These are phyloP conservation scores for Phyllostomus discolor DNA, from an alignment of 2,113 vertebrate species.

Conservation along the genomic window DNA sequence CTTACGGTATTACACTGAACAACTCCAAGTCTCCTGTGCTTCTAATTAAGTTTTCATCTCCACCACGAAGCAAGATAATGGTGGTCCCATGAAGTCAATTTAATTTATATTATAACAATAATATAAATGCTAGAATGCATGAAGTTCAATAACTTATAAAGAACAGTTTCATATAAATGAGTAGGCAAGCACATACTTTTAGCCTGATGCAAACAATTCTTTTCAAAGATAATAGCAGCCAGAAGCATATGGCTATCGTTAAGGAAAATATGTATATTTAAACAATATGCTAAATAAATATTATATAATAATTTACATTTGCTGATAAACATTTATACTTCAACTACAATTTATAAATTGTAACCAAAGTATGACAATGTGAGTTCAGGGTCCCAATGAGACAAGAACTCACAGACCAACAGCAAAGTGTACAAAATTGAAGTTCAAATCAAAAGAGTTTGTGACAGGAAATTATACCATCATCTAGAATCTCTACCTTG, in stretches of 20 bases:
- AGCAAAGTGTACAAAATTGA: conserved; percentile 27
- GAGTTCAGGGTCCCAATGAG: neutral
- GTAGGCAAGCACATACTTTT: neutral
- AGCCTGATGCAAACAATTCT: neutral
- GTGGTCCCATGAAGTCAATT: neutral
- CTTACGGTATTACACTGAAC: neutral
- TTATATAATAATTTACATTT: conserved; percentile 42
- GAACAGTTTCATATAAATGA: neutral
- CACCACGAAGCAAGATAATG: neutral
- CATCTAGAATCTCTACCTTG: neutral
- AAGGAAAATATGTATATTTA: conserved; percentile 44
- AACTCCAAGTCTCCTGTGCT: neutral
- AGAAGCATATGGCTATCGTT: conserved; percentile 36
- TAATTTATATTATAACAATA: neutral
- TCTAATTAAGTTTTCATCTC: neutral
- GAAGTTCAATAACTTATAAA: neutral
- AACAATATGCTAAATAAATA: conserved; percentile 49
- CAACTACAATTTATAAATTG: conserved; percentile 28
- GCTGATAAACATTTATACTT: conserved; percentile 42
- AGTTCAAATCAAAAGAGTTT: neutral
- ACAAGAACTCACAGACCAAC: neutral
- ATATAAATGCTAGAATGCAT: neutral
- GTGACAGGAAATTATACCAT: conserved; percentile 11
- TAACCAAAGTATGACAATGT: conserved; percentile 19
- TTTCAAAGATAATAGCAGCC: conserved; percentile 19